Conservation (phyloP, 2,113 vertebrate species). For the Amblyornis subalaris region DNA sequence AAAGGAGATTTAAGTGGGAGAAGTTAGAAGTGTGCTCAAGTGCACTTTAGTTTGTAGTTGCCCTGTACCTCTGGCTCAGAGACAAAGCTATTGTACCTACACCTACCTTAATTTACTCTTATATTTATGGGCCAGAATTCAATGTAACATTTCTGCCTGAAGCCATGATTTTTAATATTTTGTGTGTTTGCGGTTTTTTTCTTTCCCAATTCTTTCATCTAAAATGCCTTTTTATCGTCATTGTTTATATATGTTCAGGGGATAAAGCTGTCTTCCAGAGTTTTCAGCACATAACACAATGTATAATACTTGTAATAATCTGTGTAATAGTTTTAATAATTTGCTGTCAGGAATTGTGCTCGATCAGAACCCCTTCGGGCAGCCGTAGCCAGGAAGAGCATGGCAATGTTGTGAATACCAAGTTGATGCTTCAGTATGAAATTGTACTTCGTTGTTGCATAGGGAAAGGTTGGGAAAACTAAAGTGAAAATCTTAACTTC, state of each 20-base stretch:
- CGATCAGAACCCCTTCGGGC: background rate
- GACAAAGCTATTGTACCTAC: background rate
- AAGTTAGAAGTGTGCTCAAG: background rate
- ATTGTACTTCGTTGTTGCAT: background rate
- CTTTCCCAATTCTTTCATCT: background rate
- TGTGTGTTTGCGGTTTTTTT: background rate
- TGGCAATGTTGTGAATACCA: background rate
- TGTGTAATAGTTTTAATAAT: background rate
- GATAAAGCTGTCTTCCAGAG: background rate
- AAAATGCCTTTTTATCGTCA: accelerated
- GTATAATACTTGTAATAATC: accelerated
- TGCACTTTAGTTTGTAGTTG: background rate
- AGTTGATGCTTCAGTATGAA: background rate
- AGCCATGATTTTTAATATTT: background rate
- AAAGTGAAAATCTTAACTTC: background rate
- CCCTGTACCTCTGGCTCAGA: background rate
- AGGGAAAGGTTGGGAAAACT: background rate
- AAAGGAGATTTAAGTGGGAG: background rate
- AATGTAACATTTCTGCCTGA: background rate
- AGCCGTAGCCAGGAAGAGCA: background rate
- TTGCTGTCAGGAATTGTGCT: background rate
- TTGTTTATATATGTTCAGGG: background rate
- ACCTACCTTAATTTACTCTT: background rate
- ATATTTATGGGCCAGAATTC: background rate
- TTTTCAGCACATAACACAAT: background rate